A percentile compares a stretch with the other conserved stretches of the same genome.
These are phyloP conservation scores for Zophobas atratus DNA, from an alignment of 1,140 invertebrate species.

Conservation along the genomic window DNA sequence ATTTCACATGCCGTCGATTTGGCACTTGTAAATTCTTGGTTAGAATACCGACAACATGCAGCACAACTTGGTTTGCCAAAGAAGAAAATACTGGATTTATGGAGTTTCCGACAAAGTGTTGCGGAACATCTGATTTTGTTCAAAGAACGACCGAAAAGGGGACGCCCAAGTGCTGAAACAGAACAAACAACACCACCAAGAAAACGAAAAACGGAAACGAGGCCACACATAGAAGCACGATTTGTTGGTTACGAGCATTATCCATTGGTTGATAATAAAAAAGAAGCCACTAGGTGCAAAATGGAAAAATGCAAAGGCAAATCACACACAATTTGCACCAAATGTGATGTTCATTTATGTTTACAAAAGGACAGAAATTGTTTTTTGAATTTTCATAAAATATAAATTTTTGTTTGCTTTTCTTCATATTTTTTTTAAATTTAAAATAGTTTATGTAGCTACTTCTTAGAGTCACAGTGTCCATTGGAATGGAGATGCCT, in stretches of 20 bases:
- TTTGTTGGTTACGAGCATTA: constrained; percentile 12
- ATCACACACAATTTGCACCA: constrained; percentile 18
- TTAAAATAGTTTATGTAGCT: too few relatives aligned
- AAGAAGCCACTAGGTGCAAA: constrained; percentile 40
- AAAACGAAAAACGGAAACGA: not conserved
- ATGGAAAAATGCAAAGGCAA: constrained; percentile 7
- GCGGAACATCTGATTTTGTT: not conserved
- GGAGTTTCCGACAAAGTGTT: not conserved
- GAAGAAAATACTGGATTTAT: not conserved
- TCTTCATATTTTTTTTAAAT: too few relatives aligned
- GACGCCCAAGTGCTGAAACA: not conserved
- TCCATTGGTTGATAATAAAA: constrained; percentile 21
- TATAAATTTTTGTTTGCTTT: too few relatives aligned
- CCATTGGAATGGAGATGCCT: too few relatives aligned
- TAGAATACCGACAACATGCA: constrained; percentile 39
- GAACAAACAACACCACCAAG: not conserved
- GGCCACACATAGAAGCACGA: constrained; percentile 17
- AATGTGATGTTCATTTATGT: constrained; percentile 28
- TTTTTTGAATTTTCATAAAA: not conserved
- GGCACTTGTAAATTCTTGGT: constrained; percentile 40
- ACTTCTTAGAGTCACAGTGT: too few relatives aligned
- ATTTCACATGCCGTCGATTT: constrained; percentile 45
- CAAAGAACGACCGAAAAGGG: not conserved
- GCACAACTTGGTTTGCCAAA: not conserved
- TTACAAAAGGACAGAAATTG: constrained; percentile 38